phyloP scores from a whole-genome alignment of 2,888 invertebrate species.

The Theretra japonica region DNA sequence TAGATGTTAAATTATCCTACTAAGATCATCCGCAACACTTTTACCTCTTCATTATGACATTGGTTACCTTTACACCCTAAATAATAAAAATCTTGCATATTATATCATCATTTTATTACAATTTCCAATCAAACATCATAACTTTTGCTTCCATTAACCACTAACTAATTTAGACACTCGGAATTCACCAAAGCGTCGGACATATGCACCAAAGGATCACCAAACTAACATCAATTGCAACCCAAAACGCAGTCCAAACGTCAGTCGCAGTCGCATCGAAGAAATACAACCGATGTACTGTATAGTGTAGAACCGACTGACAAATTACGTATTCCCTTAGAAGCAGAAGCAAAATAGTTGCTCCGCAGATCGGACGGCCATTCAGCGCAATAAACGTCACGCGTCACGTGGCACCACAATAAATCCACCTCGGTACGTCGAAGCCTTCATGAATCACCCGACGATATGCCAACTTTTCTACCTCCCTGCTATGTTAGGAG shows the following conservation, averaged over 20 bases:
- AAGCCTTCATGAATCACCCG: constrained; percentile 70
- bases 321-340: constrained; percentile 52
- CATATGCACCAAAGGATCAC: not conserved
- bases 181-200: not conserved
- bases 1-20: too few relatives aligned
- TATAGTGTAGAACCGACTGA: constrained; percentile 37
- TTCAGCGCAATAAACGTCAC: constrained; percentile 74
- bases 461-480: constrained; percentile 60
- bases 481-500: constrained; percentile 6
- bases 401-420: constrained; percentile 67
- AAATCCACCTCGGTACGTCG: constrained; percentile 67
- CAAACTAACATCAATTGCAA: not conserved
- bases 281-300: constrained; percentile 2
- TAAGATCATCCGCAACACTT: too few relatives aligned
- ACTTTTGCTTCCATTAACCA: too few relatives aligned
- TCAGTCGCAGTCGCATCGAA: not conserved
- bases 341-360: constrained; percentile 53
- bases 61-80: too few relatives aligned
- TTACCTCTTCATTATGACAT: too few relatives aligned
- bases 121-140: too few relatives aligned
- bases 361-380: constrained; percentile 50
- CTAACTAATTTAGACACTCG: too few relatives aligned
- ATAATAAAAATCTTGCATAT: too few relatives aligned
- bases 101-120: too few relatives aligned
- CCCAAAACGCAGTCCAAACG: not conserved